Percentiles rank a stretch among this genome's conserved stretches.
Conservation (phyloP, 1,140 invertebrate species). For the Apocrypta bakeri region DNA sequence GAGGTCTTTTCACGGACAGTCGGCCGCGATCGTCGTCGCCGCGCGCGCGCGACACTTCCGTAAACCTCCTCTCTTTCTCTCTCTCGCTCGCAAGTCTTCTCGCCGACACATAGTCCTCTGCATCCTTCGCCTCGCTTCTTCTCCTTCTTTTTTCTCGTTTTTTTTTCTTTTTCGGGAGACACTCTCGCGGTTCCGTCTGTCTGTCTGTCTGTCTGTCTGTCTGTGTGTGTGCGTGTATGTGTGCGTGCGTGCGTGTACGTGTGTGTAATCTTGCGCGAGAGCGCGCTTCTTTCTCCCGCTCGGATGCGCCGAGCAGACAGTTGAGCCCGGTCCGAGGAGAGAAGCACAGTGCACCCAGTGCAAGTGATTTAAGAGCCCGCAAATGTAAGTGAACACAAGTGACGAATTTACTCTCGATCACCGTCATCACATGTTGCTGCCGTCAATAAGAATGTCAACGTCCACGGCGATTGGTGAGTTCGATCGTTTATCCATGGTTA, state of each 20-base stretch:
- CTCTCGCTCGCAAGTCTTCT: background rate
- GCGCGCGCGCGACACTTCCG: constrained; percentile 61
- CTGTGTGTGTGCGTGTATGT: background rate
- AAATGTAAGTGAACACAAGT: background rate
- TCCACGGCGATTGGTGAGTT: constrained; percentile 27
- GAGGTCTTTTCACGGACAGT: constrained; percentile 75
- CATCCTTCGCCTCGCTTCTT: constrained; percentile 3
- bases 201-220: too few species aligned
- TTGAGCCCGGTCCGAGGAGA: constrained; percentile 3
- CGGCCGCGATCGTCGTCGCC: constrained; percentile 64
- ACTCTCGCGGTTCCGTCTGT: background rate
- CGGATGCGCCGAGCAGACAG: background rate
- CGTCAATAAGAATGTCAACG: constrained; percentile 2
- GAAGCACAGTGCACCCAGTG: constrained; percentile 5
- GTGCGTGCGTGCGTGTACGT: too few species aligned
- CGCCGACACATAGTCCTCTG: background rate
- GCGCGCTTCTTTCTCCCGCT: background rate
- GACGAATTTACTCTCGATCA: background rate
- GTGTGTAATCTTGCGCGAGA: background rate
- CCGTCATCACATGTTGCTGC: background rate
- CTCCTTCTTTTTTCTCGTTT: background rate
- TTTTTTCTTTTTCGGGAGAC: background rate
- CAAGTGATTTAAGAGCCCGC: background rate
- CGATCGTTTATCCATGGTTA: background rate
- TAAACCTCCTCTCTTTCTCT: constrained; percentile 25